Evolutionary conservation across 2,113 vertebrate genomes (phyloP).

Genomic region (Sylvia atricapilla): DNA sequence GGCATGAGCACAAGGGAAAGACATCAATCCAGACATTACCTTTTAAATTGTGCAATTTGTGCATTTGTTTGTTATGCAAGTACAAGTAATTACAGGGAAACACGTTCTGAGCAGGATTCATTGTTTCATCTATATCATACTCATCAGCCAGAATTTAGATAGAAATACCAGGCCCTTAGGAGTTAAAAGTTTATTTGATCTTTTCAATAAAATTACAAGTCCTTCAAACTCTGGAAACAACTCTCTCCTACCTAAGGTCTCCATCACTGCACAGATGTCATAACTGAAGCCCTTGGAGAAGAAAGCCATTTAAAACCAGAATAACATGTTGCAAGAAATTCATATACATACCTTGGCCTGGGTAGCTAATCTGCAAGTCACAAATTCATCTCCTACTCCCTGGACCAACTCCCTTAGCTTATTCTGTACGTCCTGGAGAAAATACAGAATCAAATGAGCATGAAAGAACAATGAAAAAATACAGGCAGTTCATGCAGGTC

Average conservation of each 20-base stretch:
- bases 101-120: not conserved
- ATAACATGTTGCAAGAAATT: not conserved
- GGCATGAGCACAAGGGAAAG: not conserved
- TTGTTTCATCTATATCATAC: not conserved
- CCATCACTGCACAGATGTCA: not conserved
- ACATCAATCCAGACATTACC: not conserved
- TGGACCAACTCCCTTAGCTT: slow-evolving; percentile 88
- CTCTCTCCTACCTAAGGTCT: not conserved
- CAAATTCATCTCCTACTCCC: slow-evolving; percentile 90
- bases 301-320: not conserved
- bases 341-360: slow-evolving; percentile 88
- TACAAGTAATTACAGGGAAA: not conserved
- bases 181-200: not conserved
- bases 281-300: not conserved
- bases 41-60: not conserved
- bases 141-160: not conserved
- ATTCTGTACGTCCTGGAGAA: slow-evolving; percentile 88
- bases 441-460: not conserved
- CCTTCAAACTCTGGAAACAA: not conserved
- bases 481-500: not conserved
- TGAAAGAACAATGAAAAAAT: not conserved
- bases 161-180: not conserved
- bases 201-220: not conserved
- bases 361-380: slow-evolving; percentile 85
- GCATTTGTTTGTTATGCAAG: not conserved